Percentiles rank a stretch among this genome's conserved stretches.
These are phyloP conservation scores for Gymnoscopelus microlampas DNA, from an alignment of 2,797 vertebrate species.

Conservation along the genomic window DNA sequence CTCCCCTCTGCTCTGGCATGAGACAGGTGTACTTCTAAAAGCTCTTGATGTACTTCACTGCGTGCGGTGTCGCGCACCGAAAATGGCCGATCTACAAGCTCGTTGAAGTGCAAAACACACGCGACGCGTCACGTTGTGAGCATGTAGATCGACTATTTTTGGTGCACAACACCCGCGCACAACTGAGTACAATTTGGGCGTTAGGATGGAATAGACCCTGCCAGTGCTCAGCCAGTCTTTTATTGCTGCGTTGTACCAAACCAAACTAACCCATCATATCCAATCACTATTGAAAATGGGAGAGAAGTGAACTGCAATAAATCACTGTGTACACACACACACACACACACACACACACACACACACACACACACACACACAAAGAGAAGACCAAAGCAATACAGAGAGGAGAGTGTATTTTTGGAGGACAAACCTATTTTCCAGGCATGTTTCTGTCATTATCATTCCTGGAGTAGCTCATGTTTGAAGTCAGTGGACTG, in stretches of 20 bases:
- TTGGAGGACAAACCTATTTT: slow-evolving; percentile 74
- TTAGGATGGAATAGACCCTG: slow-evolving; percentile 56
- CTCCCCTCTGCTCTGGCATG: slow-evolving; percentile 58
- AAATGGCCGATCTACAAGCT: too few relatives aligned
- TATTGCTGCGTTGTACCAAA: slow-evolving; percentile 38
- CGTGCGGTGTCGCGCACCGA: too few relatives aligned
- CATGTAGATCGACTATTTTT: too few relatives aligned
- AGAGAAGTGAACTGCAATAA: slow-evolving; percentile 63
- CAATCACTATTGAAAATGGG: slow-evolving; percentile 60
- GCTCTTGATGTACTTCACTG: too few relatives aligned
- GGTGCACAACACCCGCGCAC: too few relatives aligned
- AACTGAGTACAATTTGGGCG: too few relatives aligned
- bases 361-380: neutral
- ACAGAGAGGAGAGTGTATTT: slow-evolving; percentile 70
- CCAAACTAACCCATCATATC: slow-evolving; percentile 30
- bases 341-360: slow-evolving; percentile 5
- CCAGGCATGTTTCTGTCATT: slow-evolving; percentile 86
- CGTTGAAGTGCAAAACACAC: too few relatives aligned
- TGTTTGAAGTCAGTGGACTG: slow-evolving; percentile 82
- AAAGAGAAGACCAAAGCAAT: slow-evolving; percentile 42
- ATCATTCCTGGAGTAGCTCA: slow-evolving; percentile 85
- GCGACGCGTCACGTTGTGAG: too few relatives aligned
- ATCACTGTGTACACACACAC: slow-evolving; percentile 39
- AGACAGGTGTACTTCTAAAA: slow-evolving; percentile 75
- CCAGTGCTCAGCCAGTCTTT: slow-evolving; percentile 54